Evolutionary conservation across 2,888 invertebrate species (phyloP).

Genomic region (Sisyra terminalis): DNA sequence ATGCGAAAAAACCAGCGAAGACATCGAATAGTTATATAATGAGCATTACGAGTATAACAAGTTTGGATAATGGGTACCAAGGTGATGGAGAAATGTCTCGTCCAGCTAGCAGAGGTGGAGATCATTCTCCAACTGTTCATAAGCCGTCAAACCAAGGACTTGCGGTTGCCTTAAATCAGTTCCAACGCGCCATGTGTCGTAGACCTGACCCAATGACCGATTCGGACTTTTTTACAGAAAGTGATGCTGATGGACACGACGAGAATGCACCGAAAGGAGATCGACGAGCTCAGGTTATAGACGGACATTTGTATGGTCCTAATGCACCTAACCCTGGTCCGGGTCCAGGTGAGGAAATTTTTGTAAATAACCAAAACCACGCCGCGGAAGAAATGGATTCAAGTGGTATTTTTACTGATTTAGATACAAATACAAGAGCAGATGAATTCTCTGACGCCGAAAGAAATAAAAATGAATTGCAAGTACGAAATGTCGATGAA

Average conservation of each 20-base stretch:
- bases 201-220: slow-evolving; percentile 78
- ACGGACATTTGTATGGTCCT: slow-evolving; percentile 73
- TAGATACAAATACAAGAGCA: slow-evolving; percentile 51
- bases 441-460: slow-evolving; percentile 20
- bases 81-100: slow-evolving; percentile 83
- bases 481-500: slow-evolving; percentile 17
- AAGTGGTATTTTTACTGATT: slow-evolving; percentile 75
- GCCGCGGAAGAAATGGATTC: slow-evolving; percentile 70
- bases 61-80: slow-evolving; percentile 86
- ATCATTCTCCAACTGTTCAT: slow-evolving; percentile 45
- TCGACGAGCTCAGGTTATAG: slow-evolving; percentile 67
- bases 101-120: slow-evolving; percentile 67
- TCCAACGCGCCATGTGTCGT: slow-evolving; percentile 41
- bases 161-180: slow-evolving; percentile 33
- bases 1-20: slow-evolving; percentile 41
- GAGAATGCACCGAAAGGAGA: slow-evolving; percentile 54
- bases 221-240: slow-evolving; percentile 81
- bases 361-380: slow-evolving; percentile 24
- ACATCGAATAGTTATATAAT: slow-evolving; percentile 65
- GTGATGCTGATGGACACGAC: slow-evolving; percentile 74
- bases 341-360: slow-evolving; percentile 29
- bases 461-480: slow-evolving; percentile 19
- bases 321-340: slow-evolving; percentile 34
- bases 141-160: slow-evolving; percentile 26
- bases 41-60: slow-evolving; percentile 80